Conservation (phyloP, 37 sponge, comb jelly and placozoan species). For the Lycopodina hypogea region DNA sequence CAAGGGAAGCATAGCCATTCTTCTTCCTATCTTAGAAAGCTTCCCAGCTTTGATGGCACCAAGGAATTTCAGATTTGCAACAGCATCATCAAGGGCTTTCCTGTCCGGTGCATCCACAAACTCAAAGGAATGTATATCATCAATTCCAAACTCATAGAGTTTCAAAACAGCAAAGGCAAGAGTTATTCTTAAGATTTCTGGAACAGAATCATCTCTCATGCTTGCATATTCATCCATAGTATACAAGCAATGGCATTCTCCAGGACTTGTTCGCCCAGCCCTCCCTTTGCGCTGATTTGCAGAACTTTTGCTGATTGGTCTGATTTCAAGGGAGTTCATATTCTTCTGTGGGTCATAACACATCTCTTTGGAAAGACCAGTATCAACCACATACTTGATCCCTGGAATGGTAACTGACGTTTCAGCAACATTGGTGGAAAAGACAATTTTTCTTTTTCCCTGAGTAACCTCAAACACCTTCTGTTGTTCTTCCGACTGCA, state of each 20-base stretch:
- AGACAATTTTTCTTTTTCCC: conserved; percentile 67
- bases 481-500: conserved; percentile 80
- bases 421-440: conserved; percentile 90
- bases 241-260: conserved; percentile 78
- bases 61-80: conserved; percentile 62
- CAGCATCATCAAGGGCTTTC: conserved; percentile 44
- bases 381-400: conserved; percentile 76
- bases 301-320: conserved; percentile 63
- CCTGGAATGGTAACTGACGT: conserved; percentile 89
- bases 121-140: conserved; percentile 58
- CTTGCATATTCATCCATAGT: conserved; percentile 27
- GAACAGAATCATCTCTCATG: conserved; percentile 46
- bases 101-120: conserved; percentile 70
- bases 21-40: conserved; percentile 55
- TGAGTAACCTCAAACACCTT: conserved; percentile 52
- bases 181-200: conserved; percentile 72
- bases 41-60: conserved; percentile 51
- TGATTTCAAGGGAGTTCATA: conserved; percentile 65
- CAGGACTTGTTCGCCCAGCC: conserved; percentile 71
- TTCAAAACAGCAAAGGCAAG: conserved; percentile 59
- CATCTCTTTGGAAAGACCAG: conserved; percentile 74
- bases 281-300: conserved; percentile 83
- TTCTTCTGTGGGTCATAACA: conserved; percentile 65
- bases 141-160: conserved; percentile 67
- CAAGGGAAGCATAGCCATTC: conserved; percentile 60